phyloP scores from a whole-genome alignment of 2,888 invertebrate genomes.

The Geophilus truncorum region DNA sequence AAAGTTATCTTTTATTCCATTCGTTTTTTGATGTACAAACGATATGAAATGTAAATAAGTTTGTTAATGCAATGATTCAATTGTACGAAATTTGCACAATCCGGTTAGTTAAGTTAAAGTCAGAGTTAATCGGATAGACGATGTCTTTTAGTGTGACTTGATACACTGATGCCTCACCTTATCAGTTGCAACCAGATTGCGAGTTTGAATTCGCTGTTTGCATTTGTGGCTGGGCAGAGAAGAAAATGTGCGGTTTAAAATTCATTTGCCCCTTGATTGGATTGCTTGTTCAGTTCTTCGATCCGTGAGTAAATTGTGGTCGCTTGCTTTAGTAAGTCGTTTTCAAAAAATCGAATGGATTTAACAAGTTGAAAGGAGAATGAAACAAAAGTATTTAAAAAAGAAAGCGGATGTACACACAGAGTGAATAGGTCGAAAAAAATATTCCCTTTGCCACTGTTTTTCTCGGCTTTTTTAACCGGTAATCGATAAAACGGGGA shows the following conservation, averaged over 20 bases:
- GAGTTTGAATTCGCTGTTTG: constrained; percentile 3
- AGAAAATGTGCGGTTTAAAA: constrained; percentile 20
- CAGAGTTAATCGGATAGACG: not conserved
- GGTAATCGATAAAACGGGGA: not conserved
- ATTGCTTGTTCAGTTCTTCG: constrained; percentile 4
- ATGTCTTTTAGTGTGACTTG: not conserved
- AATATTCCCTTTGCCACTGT: not conserved
- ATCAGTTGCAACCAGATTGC: constrained; percentile 2
- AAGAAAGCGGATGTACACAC: not conserved
- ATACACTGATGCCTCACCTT: constrained; percentile 1
- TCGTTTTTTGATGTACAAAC: not conserved
- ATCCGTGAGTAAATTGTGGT: not conserved
- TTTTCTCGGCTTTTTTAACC: not conserved
- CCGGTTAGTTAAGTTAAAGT: not conserved
- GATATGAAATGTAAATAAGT: constrained; percentile 11
- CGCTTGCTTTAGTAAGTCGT: too few relatives aligned
- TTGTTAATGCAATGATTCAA: not conserved
- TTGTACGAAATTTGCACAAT: not conserved
- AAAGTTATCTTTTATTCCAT: not conserved
- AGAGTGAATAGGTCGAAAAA: not conserved
- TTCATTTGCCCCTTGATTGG: constrained; percentile 12
- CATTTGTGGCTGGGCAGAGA: constrained; percentile 9
- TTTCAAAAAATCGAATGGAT: too few relatives aligned
- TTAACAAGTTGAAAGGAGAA: not conserved
- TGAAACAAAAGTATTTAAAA: not conserved